Percentiles rank a stretch among this genome's conserved stretches.
Evolutionary conservation across 2,888 invertebrate genomes (phyloP).

Genomic region (Drepanosiphum platanoidis): DNA sequence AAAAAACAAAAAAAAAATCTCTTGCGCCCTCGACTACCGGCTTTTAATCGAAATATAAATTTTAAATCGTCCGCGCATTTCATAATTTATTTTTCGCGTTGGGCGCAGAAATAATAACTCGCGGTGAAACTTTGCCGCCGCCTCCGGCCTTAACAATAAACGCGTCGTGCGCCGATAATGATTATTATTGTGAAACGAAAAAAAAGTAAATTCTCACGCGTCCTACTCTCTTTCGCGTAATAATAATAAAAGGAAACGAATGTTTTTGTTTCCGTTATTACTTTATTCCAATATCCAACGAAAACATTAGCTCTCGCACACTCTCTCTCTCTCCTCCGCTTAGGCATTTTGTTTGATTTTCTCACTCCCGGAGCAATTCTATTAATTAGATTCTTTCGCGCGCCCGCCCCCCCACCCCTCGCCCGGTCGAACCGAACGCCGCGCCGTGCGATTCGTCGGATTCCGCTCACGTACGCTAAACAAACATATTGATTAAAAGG

Average conservation of each 20-base stretch:
- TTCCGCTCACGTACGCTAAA: neutral
- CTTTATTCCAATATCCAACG: neutral
- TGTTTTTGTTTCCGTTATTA: neutral
- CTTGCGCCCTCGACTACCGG: no score
- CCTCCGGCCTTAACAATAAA: neutral
- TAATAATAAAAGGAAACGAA: neutral
- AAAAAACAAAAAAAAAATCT: no score
- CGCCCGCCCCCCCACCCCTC: no score
- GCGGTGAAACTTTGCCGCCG: neutral
- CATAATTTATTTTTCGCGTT: neutral
- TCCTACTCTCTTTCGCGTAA: no score
- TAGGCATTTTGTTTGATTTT: neutral
- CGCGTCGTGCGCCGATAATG: neutral
- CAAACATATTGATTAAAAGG: constrained; percentile 20
- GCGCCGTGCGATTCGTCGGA: neutral
- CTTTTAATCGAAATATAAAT: neutral
- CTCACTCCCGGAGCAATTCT: neutral
- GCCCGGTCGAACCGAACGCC: neutral
- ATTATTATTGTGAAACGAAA: no score
- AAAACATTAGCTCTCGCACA: no score
- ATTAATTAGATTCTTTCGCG: neutral
- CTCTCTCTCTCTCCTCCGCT: no score
- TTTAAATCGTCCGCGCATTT: no score
- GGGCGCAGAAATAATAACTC: neutral
- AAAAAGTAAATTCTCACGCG: no score